These are phyloP conservation scores for Drosophila birchii DNA, from an alignment of 2,888 invertebrate species.

Conservation along the genomic window DNA sequence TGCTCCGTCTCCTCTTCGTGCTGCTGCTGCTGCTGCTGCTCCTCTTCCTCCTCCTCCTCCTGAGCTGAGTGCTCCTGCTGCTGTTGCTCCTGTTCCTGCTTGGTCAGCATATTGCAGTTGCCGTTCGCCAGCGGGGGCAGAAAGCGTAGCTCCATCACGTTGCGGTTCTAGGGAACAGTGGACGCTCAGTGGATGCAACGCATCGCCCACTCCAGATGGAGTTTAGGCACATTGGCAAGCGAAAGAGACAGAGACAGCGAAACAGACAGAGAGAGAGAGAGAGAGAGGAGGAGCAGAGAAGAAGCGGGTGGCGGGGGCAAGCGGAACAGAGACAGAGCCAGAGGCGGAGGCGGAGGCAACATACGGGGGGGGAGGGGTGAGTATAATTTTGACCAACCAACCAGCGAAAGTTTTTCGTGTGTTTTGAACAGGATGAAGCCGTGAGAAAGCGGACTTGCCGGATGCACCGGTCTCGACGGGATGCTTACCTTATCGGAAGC, in stretches of 20 bases:
- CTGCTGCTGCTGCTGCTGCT: constrained; percentile 28
- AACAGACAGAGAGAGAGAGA: constrained; percentile 9
- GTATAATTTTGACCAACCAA: constrained; percentile 78
- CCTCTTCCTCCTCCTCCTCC: constrained; percentile 12
- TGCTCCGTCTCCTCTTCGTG: constrained; percentile 12
- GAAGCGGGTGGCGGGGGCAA: constrained; percentile 11
- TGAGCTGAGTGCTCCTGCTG: constrained; percentile 18
- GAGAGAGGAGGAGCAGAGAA: background rate
- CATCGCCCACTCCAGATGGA: constrained; percentile 17
- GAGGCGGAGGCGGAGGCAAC: background rate
- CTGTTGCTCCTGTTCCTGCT: constrained; percentile 16
- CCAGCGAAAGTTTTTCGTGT: constrained; percentile 69
- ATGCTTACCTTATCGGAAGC: constrained; percentile 80
- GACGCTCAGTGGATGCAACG: constrained; percentile 75
- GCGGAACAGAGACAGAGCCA: constrained; percentile 18
- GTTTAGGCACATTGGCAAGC: constrained; percentile 25
- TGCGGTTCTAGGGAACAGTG: constrained; percentile 84
- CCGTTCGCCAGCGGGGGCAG: constrained; percentile 69
- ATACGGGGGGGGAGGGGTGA: background rate
- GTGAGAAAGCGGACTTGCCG: constrained; percentile 11
- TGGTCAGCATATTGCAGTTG: constrained; percentile 18
- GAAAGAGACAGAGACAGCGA: constrained; percentile 38
- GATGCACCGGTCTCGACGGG: background rate
- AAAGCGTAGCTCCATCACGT: constrained; percentile 84
- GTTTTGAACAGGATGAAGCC: constrained; percentile 40